Conservation (phyloP, 2,113 vertebrate genomes). For the Alaudala cheleensis region DNA sequence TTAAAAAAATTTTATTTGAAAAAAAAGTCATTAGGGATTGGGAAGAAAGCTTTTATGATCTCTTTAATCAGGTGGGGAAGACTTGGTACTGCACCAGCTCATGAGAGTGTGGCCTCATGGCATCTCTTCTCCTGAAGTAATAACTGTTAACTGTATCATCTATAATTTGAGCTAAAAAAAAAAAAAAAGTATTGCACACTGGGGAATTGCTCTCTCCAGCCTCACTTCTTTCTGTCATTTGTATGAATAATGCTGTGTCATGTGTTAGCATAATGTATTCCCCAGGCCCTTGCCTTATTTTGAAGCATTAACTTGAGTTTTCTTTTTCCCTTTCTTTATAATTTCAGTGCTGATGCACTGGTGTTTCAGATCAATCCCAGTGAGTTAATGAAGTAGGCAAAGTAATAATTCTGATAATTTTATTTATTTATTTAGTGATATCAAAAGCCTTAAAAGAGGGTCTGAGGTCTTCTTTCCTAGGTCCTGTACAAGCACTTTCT, state of each 20-base stretch:
- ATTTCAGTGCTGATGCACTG: neutral
- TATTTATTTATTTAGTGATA: neutral
- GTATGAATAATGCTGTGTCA: neutral
- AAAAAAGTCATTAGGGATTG: neutral
- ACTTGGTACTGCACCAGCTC: neutral
- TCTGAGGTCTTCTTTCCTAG: neutral
- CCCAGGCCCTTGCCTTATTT: neutral
- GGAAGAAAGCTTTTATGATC: neutral
- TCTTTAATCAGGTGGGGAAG: neutral
- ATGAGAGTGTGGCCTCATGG: neutral
- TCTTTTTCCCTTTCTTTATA: neutral
- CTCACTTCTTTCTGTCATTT: constrained; percentile 19
- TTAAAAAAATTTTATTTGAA: rapidly evolving
- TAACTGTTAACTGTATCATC: neutral
- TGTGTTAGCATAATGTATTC: neutral
- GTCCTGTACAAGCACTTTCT: neutral
- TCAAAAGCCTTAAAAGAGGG: neutral
- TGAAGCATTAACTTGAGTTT: neutral
- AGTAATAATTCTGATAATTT: neutral
- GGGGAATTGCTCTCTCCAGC: constrained; percentile 36
- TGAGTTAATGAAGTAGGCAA: neutral
- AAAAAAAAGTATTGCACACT: constrained; percentile 29
- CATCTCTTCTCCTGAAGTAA: neutral
- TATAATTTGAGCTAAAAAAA: neutral
- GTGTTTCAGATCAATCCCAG: neutral